A percentile compares a stretch with the other conserved stretches of the same genome.
Evolutionary conservation across 2,113 vertebrate species (phyloP).

Genomic region (Oxyura jamaicensis): DNA sequence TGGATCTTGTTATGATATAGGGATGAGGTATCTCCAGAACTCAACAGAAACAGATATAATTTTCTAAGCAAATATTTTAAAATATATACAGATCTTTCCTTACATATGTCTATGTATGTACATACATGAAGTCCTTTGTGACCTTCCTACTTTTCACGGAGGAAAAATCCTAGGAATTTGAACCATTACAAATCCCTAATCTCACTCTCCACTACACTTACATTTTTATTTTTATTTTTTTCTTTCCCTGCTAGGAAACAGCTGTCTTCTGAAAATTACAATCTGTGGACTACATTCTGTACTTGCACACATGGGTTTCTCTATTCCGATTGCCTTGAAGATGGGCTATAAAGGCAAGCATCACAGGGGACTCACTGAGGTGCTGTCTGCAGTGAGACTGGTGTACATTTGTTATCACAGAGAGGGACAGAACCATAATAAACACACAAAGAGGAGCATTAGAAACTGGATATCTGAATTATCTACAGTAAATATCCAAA

Average conservation of each 20-base stretch:
- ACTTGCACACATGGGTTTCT: not conserved
- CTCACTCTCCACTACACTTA: not conserved
- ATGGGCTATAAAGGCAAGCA: not conserved
- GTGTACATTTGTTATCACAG: not conserved
- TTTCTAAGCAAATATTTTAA: not conserved
- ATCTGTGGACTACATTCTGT: not conserved
- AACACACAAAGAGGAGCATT: not conserved
- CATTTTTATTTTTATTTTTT: not conserved
- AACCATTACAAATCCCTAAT: not conserved
- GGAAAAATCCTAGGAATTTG: not conserved
- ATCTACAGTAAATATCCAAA: not conserved
- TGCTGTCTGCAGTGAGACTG: not conserved
- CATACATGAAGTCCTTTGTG: not conserved
- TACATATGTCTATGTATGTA: not conserved
- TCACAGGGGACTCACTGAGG: fast-evolving
- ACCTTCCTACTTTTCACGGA: not conserved
- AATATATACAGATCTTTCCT: not conserved
- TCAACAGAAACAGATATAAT: not conserved
- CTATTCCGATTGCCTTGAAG: not conserved
- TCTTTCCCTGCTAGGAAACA: not conserved
- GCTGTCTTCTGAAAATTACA: not conserved
- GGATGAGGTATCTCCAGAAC: not conserved
- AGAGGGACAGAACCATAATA: not conserved
- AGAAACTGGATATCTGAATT: not conserved
- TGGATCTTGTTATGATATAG: not conserved